phyloP scores from a whole-genome alignment of 2,888 invertebrate species.

The Tetropium fuscum region DNA sequence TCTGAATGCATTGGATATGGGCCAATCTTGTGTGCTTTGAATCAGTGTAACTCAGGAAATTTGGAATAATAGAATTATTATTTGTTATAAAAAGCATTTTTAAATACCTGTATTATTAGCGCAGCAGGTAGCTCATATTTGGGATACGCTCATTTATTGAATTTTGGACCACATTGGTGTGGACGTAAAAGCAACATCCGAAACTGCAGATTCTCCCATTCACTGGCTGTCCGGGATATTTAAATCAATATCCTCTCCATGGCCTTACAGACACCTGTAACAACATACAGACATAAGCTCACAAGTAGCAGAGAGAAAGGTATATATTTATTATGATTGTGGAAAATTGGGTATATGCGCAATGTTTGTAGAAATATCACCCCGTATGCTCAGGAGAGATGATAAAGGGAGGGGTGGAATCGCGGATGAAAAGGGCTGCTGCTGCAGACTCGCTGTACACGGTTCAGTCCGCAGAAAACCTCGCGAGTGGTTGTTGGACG shows the following conservation, averaged over 20 bases:
- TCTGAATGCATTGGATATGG: too few relatives aligned
- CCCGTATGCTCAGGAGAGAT: constrained; percentile 48
- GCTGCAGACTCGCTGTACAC: constrained; percentile 33
- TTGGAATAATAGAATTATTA: too few relatives aligned
- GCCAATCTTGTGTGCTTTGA: too few relatives aligned
- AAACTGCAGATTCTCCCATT: constrained; percentile 12
- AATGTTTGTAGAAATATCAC: constrained; percentile 54
- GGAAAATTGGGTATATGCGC: constrained; percentile 53
- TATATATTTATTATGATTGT: constrained; percentile 48
- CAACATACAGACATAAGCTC: constrained; percentile 38
- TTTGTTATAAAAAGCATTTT: too few relatives aligned
- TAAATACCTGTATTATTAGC: too few relatives aligned
- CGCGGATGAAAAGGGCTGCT: constrained; percentile 49
- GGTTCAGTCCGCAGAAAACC: constrained; percentile 30
- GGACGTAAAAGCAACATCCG: neutral
- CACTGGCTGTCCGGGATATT: constrained; percentile 14
- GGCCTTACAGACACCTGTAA: constrained; percentile 37
- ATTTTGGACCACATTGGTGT: neutral
- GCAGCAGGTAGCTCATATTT: too few relatives aligned
- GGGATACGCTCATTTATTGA: neutral
- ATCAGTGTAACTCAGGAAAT: too few relatives aligned
- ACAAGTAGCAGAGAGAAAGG: constrained; percentile 38
- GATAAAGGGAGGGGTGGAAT: constrained; percentile 48
- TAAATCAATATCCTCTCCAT: constrained; percentile 33
- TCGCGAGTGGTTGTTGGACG: constrained; percentile 21